A percentile compares a stretch with the other conserved stretches of the same genome.
phyloP scores from a whole-genome alignment of 2,797 vertebrate genomes.

The Clarias pachynema region DNA sequence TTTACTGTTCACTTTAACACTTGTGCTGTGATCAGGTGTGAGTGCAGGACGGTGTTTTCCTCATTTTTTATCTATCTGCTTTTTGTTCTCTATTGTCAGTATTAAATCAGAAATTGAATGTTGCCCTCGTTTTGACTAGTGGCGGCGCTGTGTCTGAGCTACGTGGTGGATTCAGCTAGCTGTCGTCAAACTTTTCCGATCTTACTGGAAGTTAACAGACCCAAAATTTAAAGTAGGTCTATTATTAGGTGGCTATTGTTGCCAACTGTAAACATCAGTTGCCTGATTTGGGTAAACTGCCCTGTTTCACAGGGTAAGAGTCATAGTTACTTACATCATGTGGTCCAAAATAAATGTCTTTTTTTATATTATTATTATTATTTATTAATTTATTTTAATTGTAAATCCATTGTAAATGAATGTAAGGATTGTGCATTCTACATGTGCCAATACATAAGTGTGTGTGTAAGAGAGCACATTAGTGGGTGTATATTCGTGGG shows the following conservation, averaged over 20 bases:
- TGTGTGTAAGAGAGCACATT: slow-evolving; percentile 16
- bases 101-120: neutral
- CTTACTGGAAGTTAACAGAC: neutral
- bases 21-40: slow-evolving; percentile 22
- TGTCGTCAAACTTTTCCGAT: neutral
- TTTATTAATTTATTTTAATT: neutral
- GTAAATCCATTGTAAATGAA: slow-evolving; percentile 17
- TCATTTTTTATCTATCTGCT: neutral
- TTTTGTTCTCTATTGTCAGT: neutral
- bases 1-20: slow-evolving; percentile 14
- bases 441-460: slow-evolving; percentile 8
- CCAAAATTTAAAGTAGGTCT: neutral
- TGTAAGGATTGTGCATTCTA: slow-evolving; percentile 8
- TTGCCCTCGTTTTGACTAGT: neutral
- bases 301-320: neutral
- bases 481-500: slow-evolving; percentile 27
- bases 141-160: neutral
- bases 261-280: neutral
- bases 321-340: neutral
- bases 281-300: neutral
- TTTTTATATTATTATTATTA: neutral
- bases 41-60: neutral
- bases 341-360: neutral
- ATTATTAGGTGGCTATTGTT: neutral
- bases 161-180: too few relatives aligned